Evolutionary conservation across 2,888 invertebrate species (phyloP).

Genomic region (Diloba caeruleocephala): DNA sequence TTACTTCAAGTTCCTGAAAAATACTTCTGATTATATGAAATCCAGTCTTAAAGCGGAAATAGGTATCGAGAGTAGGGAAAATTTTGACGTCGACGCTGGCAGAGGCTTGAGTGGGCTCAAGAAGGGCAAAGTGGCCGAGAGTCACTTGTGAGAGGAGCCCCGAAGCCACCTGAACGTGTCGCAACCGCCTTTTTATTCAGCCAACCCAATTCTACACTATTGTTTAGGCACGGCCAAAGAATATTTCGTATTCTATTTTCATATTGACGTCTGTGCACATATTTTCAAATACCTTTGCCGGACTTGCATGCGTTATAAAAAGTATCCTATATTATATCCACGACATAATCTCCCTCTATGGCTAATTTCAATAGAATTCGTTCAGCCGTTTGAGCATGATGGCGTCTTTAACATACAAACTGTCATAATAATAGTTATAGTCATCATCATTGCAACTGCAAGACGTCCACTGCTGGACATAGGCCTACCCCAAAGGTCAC

Average conservation of each 20-base stretch:
- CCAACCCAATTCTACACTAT: slow-evolving; percentile 67
- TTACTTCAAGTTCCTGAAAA: slow-evolving; percentile 1
- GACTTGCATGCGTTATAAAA: too few species aligned
- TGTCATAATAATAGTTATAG: too few species aligned
- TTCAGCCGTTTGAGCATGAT: too few species aligned
- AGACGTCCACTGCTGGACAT: too few species aligned
- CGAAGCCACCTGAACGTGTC: slow-evolving; percentile 73
- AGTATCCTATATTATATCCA: too few species aligned
- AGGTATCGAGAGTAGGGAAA: slow-evolving; percentile 62
- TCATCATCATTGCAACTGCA: too few species aligned
- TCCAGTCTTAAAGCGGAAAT: slow-evolving; percentile 51
- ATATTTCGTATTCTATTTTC: slow-evolving; percentile 51
- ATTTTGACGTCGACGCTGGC: slow-evolving; percentile 69
- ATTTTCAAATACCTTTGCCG: too few species aligned
- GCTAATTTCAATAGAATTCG: too few species aligned
- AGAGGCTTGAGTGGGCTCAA: slow-evolving; percentile 67
- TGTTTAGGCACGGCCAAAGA: slow-evolving; percentile 62
- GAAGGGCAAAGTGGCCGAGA: slow-evolving; percentile 58
- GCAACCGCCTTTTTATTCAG: slow-evolving; percentile 64
- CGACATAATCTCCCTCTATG: too few species aligned
- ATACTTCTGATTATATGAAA: slow-evolving; percentile 37
- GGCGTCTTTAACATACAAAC: too few species aligned
- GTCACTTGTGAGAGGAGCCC: slow-evolving; percentile 57
- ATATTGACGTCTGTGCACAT: slow-evolving; percentile 17
- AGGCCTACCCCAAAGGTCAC: too few species aligned